phyloP scores from a whole-genome alignment of 2,888 invertebrate genomes.

The Cheilosia vernalis region DNA sequence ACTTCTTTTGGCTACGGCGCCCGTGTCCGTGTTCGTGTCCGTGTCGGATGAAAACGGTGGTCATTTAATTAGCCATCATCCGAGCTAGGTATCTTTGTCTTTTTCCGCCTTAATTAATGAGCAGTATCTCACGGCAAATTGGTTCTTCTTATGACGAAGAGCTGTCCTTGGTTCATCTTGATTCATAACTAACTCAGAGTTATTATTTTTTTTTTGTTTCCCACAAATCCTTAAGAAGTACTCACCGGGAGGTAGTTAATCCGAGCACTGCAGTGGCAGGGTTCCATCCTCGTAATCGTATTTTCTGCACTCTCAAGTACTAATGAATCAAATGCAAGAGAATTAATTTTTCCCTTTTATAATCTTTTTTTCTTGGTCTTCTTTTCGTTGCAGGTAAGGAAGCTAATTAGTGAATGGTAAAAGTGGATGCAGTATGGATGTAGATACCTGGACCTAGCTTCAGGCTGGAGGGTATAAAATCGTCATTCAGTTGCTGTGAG shows the following conservation, averaged over 20 bases:
- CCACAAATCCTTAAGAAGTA: slow-evolving; percentile 20
- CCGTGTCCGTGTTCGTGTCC: slow-evolving; percentile 37
- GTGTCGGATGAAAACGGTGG: slow-evolving; percentile 43
- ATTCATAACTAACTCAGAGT: slow-evolving; percentile 6
- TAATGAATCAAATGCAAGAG: slow-evolving; percentile 56
- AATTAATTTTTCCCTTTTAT: slow-evolving; percentile 56
- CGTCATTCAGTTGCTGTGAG: slow-evolving; percentile 45
- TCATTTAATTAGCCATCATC: slow-evolving; percentile 70
- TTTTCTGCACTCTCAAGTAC: slow-evolving; percentile 63
- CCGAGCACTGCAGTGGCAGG: not conserved
- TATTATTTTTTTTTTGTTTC: not conserved
- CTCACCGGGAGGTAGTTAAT: slow-evolving; percentile 12
- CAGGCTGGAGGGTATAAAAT: slow-evolving; percentile 33
- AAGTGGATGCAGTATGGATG: slow-evolving; percentile 13
- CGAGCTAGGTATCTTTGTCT: slow-evolving; percentile 44
- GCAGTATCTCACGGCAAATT: slow-evolving; percentile 28
- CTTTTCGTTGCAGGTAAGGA: slow-evolving; percentile 65
- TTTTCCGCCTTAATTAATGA: slow-evolving; percentile 60
- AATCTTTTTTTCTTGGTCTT: slow-evolving; percentile 23
- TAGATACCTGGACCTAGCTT: not conserved
- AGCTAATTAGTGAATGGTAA: slow-evolving; percentile 59
- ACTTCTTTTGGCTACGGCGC: slow-evolving; percentile 13
- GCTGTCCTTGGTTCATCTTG: slow-evolving; percentile 22
- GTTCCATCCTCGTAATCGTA: slow-evolving; percentile 52
- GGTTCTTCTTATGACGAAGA: slow-evolving; percentile 20